Evolutionary conservation across 2,888 invertebrate species (phyloP).

Genomic region (Drosophila infuscata): DNA sequence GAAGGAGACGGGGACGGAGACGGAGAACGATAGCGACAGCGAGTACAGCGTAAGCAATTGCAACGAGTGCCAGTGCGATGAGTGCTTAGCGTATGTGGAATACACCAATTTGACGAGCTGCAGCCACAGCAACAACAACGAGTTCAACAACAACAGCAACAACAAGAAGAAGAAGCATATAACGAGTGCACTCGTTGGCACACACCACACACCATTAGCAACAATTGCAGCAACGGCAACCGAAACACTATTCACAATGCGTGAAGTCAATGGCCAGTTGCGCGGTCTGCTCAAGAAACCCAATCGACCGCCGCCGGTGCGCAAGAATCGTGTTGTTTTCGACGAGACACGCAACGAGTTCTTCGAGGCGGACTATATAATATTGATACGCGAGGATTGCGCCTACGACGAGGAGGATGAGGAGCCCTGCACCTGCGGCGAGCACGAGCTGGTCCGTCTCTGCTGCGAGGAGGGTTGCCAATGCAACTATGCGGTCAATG

Average conservation of each 20-base stretch:
- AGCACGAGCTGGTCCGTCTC: slow-evolving; percentile 88
- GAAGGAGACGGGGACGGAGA: not conserved
- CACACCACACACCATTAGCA: not conserved
- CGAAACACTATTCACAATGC: slow-evolving; percentile 70
- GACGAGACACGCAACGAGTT: slow-evolving; percentile 96
- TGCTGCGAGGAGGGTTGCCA: slow-evolving; percentile 90
- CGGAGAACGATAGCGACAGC: slow-evolving; percentile 21
- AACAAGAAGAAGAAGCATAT: slow-evolving; percentile 11
- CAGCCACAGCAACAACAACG: slow-evolving; percentile 17
- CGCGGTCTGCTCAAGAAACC: slow-evolving; percentile 89
- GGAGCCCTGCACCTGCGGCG: slow-evolving; percentile 91
- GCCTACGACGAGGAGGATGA: slow-evolving; percentile 92
- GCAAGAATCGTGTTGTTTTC: slow-evolving; percentile 93
- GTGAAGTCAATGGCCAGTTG: slow-evolving; percentile 85
- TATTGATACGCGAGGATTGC: slow-evolving; percentile 94
- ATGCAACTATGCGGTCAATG: slow-evolving; percentile 85
- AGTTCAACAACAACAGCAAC: slow-evolving; percentile 19
- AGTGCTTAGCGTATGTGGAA: slow-evolving; percentile 51
- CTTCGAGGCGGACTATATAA: slow-evolving; percentile 96
- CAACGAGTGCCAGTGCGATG: slow-evolving; percentile 63
- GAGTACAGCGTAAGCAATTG: slow-evolving; percentile 36
- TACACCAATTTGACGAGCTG: slow-evolving; percentile 2
- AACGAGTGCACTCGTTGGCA: slow-evolving; percentile 31
- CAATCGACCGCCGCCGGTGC: slow-evolving; percentile 88
- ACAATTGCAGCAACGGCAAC: slow-evolving; percentile 14